Base-by-base conservation (phyloP, 2,797 vertebrate species). In the Lerista edwardsae region DNA sequence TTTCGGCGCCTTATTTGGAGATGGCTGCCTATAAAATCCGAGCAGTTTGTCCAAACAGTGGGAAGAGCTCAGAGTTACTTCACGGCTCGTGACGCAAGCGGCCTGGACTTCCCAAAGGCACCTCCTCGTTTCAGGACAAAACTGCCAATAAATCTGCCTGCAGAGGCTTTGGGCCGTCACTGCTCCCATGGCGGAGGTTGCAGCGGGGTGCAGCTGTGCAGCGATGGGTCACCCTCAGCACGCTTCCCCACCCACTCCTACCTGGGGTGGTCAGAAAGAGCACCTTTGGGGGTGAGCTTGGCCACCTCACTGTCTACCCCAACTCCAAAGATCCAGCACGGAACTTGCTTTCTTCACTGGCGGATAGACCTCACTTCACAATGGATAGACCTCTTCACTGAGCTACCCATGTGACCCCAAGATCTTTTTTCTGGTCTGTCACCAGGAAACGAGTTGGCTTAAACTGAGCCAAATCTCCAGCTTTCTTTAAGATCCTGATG, bases 1-100 rank as follows among this genome's bases (percentile, higher is more conserved):
- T 87, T 96, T 94, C 41, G 88, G 92, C 83, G 94, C 96, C 96
- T 97, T 97, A 97, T 97, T 96, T 96, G 96, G 96, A 85, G 74
- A 95, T 96, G 86, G 91, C 91, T 88, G 95, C 94, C 91, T 39
- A 87, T 64, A 80, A 0, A 78, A 93, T 90, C 92, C 0, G 41
- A 88, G 85, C 90, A 82, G 93, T 92, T 92, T 89, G 88, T 91
- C 82, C 94, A 94, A 95, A 95, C 94, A 95, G 87, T 86, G 93
- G 91, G 91, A 94, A 91, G 92, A 89, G 89, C 93, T 90, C 61
- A 80, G 88, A 47, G 94, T 93, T 93, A 87, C 94, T 96, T 90
- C 91, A 93, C 92, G 91, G 92, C 51, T 77, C 84, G 92, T 96
- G 96, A 96, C 95, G 95, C 94, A 94, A 94, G 92, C 7, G 89